These are phyloP conservation scores for Pemphigus obesinymphae DNA, from an alignment of 1,140 invertebrate genomes.

Conservation along the genomic window DNA sequence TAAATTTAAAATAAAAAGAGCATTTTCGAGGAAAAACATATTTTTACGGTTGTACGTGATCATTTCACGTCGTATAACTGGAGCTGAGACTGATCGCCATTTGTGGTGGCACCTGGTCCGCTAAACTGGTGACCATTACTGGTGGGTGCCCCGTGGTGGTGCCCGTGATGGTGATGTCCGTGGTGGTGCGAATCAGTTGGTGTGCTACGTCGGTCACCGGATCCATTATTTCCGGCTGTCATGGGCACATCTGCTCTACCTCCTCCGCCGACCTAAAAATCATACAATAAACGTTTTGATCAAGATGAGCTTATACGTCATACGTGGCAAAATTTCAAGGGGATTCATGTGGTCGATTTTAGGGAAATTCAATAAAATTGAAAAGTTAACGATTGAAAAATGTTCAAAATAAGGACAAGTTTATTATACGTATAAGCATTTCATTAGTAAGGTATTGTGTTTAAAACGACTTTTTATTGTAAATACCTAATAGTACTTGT, in stretches of 20 bases:
- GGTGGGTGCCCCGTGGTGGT: background rate
- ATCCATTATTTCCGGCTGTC: background rate
- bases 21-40: background rate
- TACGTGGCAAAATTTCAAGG: no score
- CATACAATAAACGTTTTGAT: background rate
- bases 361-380: no score
- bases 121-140: slow-evolving; percentile 21
- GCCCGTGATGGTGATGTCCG: background rate
- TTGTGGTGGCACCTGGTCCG: background rate
- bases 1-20: background rate
- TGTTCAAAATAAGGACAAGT: no score
- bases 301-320: no score
- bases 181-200: slow-evolving; percentile 12
- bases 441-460: no score
- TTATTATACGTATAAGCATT: no score
- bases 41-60: background rate
- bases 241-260: background rate
- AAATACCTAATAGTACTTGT: no score
- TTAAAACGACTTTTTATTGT: no score
- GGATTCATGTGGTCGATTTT: no score
- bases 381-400: no score
- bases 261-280: background rate
- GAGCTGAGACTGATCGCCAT: slow-evolving; percentile 21
- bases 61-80: slow-evolving; percentile 28
- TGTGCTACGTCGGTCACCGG: background rate